phyloP scores from a whole-genome alignment of 2,113 vertebrate genomes.

The Formicarius rufipectus region DNA sequence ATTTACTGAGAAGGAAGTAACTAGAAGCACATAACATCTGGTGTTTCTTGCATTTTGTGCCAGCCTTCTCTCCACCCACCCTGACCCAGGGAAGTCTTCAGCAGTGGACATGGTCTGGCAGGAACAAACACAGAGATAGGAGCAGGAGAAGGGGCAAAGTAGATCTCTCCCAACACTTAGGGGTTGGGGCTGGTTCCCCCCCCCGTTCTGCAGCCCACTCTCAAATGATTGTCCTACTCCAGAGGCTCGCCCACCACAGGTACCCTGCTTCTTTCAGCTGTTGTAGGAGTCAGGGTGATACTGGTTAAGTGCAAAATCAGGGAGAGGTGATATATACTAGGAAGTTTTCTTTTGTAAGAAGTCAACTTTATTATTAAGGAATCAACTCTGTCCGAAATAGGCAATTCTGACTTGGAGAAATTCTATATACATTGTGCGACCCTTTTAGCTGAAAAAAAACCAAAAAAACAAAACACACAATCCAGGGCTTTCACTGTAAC shows the following conservation, averaged over 20 bases:
- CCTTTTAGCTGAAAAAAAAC: neutral
- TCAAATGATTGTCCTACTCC: neutral
- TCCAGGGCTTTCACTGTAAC: neutral
- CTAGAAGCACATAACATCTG: neutral
- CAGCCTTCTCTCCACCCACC: neutral
- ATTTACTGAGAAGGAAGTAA: neutral
- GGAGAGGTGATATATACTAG: neutral
- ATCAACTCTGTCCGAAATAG: neutral
- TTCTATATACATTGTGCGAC: neutral
- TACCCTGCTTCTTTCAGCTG: fast-evolving
- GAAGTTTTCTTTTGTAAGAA: neutral
- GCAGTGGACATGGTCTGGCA: neutral
- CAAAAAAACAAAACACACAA: no score
- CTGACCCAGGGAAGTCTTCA: neutral
- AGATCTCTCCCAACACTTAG: neutral
- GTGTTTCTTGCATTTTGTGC: neutral
- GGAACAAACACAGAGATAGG: neutral
- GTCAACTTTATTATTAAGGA: neutral
- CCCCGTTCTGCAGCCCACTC: fast-evolving
- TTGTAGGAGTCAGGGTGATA: neutral
- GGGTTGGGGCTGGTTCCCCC: neutral
- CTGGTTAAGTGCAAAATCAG: neutral
- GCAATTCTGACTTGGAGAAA: neutral
- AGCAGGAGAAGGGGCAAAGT: neutral
- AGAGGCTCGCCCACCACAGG: fast-evolving